A percentile compares a stretch with the other conserved stretches of the same genome.
These are phyloP conservation scores for Oreamnos americanus DNA, from an alignment of 2,113 vertebrate genomes.

Conservation along the genomic window DNA sequence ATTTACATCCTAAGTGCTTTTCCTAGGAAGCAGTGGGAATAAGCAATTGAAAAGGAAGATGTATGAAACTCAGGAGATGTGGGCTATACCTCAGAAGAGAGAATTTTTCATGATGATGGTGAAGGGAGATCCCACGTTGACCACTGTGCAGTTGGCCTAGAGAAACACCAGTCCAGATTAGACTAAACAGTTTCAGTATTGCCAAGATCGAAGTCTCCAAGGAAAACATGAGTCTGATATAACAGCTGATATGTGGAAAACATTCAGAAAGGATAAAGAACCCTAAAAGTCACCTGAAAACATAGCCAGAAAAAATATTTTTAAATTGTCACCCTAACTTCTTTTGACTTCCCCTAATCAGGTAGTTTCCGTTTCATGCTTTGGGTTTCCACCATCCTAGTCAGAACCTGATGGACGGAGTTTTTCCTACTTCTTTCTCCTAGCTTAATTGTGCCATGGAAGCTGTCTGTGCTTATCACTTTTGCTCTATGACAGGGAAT, in stretches of 20 bases:
- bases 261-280: not conserved
- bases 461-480: not conserved
- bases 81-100: not conserved
- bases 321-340: not conserved
- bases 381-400: not conserved
- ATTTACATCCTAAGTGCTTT: not conserved
- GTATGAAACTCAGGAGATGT: not conserved
- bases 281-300: not conserved
- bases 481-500: not conserved
- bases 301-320: not conserved
- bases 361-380: not conserved
- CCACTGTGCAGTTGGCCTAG: no score
- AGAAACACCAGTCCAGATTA: not conserved
- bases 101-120: not conserved
- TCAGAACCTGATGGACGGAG: not conserved
- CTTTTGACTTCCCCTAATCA: not conserved
- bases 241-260: not conserved
- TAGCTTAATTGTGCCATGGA: not conserved
- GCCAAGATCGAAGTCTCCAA: not conserved
- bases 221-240: not conserved
- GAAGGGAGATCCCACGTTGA: not conserved
- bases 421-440: not conserved
- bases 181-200: not conserved
- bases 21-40: not conserved
- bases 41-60: not conserved